These are phyloP conservation scores for Pyxicephalus adspersus DNA, from an alignment of 2,113 vertebrate genomes.

Conservation along the genomic window DNA sequence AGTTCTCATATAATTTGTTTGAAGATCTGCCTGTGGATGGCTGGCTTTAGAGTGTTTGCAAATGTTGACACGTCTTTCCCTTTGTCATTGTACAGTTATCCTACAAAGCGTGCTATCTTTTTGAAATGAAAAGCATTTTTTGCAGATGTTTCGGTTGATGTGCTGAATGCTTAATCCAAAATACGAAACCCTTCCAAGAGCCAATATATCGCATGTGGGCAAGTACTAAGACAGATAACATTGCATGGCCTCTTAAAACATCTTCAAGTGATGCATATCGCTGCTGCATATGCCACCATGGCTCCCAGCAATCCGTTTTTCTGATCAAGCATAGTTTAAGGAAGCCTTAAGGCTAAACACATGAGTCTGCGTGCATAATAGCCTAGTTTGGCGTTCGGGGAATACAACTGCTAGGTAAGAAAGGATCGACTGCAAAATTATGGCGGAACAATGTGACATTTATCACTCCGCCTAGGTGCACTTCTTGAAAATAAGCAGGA, in stretches of 20 bases:
- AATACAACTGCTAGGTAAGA: constrained; percentile 47
- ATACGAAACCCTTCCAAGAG: not conserved
- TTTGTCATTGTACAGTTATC: too few relatives aligned
- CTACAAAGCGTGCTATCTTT: too few relatives aligned
- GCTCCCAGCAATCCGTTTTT: constrained; percentile 50
- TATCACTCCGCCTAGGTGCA: constrained; percentile 43
- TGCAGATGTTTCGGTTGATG: too few relatives aligned
- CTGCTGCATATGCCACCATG: constrained; percentile 37
- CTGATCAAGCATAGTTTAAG: constrained; percentile 56
- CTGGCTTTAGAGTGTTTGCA: too few relatives aligned
- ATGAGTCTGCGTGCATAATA: constrained; percentile 53
- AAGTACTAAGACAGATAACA: constrained; percentile 12
- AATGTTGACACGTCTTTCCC: too few relatives aligned
- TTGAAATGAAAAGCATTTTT: too few relatives aligned
- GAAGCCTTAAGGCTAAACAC: constrained; percentile 57
- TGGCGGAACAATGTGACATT: constrained; percentile 29
- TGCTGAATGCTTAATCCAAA: too few relatives aligned
- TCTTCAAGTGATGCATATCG: constrained; percentile 50
- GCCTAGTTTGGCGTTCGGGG: constrained; percentile 43
- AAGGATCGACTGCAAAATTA: constrained; percentile 28
- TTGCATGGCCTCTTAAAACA: constrained; percentile 17
- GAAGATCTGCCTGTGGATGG: too few relatives aligned
- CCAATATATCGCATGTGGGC: constrained; percentile 18
- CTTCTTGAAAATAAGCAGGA: constrained; percentile 48
- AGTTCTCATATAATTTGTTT: too few relatives aligned